Base-by-base conservation (phyloP, 37 sponge, comb jelly and placozoan species). In the Oopsacas minuta region DNA sequence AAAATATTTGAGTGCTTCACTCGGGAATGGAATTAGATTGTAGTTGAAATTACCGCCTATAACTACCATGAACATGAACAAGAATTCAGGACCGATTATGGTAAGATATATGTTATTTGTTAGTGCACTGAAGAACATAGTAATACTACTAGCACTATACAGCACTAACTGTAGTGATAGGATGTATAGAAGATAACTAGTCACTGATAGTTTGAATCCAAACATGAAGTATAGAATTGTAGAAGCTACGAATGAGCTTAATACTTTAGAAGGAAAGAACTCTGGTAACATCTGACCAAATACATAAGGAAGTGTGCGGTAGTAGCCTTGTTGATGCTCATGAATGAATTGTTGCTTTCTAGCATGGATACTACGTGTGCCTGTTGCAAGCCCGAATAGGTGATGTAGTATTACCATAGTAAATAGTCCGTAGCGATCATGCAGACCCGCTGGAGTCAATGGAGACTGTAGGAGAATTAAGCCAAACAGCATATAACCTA, bases 211-310 rank as follows among this genome's bases (percentile, higher is more conserved):
- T 61, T 61, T 10, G 7, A 61, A 12, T 25, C 75, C 75, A 10
- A 61, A 25, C 75, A 61, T 61, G 75, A 61, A 61, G 75, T 61
- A 61, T 25, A 61, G 20, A 3, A 61, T 61, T 61, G 75, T 61
- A 3, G 28, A 10, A 34, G 28, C 75, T 25, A 61, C 75, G 28
- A n/a, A 25, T 25, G 30, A n/a, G 30, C 28, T 10, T 34, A 61
- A 25, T 10, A 61, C 75, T 12, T n/a, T 61, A 25, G 20, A 25
- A 5, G 75, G 75, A 32, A 61, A 61, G 20, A 61, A 61, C 1
- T 61, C 75, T 7, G 30, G 75, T 12, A 61, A 3, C 75, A 61
- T 32, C 28, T 34, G 22, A 25, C 28, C 75, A 12, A 61, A 61
- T 10, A 61, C 22, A 12, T 61, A 61, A 25, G 75, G 28, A 7